A percentile compares a stretch with the other conserved stretches of the same genome.
Evolutionary conservation across 2,113 vertebrate species (phyloP).

Genomic region (Gadus macrocephalus): DNA sequence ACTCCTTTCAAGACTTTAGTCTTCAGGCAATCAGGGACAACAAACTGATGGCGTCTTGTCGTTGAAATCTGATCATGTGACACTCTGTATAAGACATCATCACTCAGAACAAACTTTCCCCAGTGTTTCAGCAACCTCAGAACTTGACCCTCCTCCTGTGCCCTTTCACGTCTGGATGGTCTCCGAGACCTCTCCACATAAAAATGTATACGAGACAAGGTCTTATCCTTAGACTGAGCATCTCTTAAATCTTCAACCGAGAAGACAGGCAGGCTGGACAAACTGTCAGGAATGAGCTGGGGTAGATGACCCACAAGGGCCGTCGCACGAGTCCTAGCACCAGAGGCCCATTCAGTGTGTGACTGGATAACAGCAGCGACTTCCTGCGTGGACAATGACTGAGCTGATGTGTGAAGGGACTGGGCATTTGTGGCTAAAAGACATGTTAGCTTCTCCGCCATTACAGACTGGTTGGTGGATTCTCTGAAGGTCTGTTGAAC

Average conservation of each 20-base stretch:
- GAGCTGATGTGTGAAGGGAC: not conserved
- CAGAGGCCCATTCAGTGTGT: not conserved
- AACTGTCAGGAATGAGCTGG: slow-evolving; percentile 2
- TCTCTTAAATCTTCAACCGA: slow-evolving; percentile 13
- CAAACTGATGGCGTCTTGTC: not conserved
- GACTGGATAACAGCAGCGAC: slow-evolving; percentile 8
- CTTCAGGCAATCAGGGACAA: not conserved
- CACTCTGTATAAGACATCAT: not conserved
- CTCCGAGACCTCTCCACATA: slow-evolving; percentile 2
- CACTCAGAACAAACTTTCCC: not conserved
- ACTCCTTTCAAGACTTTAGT: not conserved
- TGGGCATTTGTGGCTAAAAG: too few species aligned
- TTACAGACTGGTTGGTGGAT: not conserved
- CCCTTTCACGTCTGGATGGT: slow-evolving; percentile 21
- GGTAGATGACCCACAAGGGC: slow-evolving; percentile 6
- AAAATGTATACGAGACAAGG: slow-evolving; percentile 14
- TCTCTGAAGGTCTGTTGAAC: not conserved
- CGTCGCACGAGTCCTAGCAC: not conserved
- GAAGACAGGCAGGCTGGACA: slow-evolving; percentile 2
- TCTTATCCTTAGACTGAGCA: slow-evolving; percentile 8
- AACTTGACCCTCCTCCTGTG: not conserved
- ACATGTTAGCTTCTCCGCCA: too few species aligned
- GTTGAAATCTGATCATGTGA: not conserved
- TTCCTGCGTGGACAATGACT: not conserved
- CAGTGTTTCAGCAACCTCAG: slow-evolving; percentile 15